phyloP scores from a whole-genome alignment of 2,797 vertebrate species.

The Anguilla megastoma region DNA sequence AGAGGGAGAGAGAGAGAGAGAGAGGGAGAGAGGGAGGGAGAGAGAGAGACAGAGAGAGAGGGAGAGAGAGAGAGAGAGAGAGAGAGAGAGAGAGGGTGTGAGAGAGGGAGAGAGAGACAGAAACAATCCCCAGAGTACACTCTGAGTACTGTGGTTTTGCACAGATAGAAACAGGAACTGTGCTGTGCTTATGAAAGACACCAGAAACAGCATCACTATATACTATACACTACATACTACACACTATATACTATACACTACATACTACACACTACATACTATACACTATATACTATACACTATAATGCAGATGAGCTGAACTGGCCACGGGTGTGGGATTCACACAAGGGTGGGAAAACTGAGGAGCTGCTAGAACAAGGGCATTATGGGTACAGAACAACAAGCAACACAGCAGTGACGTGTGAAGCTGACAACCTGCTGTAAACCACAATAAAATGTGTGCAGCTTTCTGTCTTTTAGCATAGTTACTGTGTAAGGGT shows the following conservation, averaged over 20 bases:
- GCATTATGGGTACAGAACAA: conserved; percentile 7
- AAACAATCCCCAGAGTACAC: not conserved
- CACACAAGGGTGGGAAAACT: not conserved
- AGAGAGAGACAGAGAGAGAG: too few species aligned
- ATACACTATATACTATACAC: too few species aligned
- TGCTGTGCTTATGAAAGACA: not conserved
- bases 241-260: too few species aligned
- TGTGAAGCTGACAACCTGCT: not conserved
- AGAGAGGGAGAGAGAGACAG: too few species aligned
- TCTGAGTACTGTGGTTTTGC: not conserved
- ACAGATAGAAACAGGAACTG: not conserved
- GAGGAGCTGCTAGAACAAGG: not conserved
- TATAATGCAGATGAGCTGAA: not conserved
- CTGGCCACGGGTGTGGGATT: not conserved
- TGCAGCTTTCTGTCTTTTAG: not conserved
- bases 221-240: too few species aligned
- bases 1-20: too few species aligned
- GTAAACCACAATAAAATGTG: too few species aligned
- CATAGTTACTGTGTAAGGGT: not conserved
- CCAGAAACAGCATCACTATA: not conserved
- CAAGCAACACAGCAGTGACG: not conserved
- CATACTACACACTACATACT: too few species aligned
- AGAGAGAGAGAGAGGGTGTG: too few species aligned
- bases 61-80: too few species aligned
- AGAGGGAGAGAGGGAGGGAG: too few species aligned